Base-by-base conservation (phyloP, 1,140 invertebrate species). In the Tetramorium parvispinum region DNA sequence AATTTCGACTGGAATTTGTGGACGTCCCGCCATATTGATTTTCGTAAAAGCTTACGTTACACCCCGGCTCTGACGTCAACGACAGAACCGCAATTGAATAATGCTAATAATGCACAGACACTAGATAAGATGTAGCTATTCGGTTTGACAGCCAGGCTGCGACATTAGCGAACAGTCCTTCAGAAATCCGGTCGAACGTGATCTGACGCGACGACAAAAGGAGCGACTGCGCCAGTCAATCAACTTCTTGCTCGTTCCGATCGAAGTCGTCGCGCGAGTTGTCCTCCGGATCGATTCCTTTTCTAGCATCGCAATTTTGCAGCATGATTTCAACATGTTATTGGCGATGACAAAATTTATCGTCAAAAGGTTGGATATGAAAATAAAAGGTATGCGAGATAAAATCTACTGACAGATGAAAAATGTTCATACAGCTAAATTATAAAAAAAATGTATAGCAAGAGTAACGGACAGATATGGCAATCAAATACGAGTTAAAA, bases 101-200 rank as follows among this genome's bases (percentile, higher is more conserved):
- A 37, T 71, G 57, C 46, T 82, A 86, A 79, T 81, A 71, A 71
- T 24, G n/a, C 49, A 27, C 68, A 18, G 37, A 32, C 21, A n/a
- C 11, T 46, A 75, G 81, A 86, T 79, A 85, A 86, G 51, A 49
- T 18, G 8, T 2, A 55, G 40, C 16, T 57, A 61, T 61, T 79
- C 70, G 21, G 65, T 49, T 71, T 7, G 75, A n/a, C 21, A 59
- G 27, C 51, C 87, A 37, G 65, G 32, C 65, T 73, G 66, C 57
- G 88, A 88, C 87, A 85, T 88, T 88, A 88, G 53, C 75, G 53
- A 32, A 6, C 73, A 86, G 85, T 87, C 86, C 70, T 88, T 89
- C 88, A 73, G 86, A 91, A 91, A 91, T 91, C 88, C 90, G 90
- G 88, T 91, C 86, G 61, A 85, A 91, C 90, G 88, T 91, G 90